Evolutionary conservation across 64 coral and sea anemone genomes (phyloP).

Genomic region (Stichodactyla helianthus): DNA sequence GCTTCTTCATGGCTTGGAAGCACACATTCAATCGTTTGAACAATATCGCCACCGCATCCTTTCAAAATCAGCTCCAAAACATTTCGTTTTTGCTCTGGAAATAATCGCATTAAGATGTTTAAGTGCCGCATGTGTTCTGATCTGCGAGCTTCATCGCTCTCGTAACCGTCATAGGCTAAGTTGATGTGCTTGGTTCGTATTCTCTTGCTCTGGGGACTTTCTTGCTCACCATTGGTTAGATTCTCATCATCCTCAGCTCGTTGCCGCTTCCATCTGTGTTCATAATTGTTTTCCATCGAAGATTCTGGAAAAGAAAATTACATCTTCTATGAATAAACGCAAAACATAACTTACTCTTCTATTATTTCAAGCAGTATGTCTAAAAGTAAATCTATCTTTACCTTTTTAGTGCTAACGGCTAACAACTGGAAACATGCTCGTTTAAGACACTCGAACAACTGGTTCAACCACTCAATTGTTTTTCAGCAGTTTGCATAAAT

Average conservation of each 20-base stretch:
- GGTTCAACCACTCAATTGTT: too few relatives aligned
- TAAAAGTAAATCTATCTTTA: too few relatives aligned
- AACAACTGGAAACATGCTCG: too few relatives aligned
- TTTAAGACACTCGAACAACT: too few relatives aligned
- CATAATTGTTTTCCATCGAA: constrained; percentile 41
- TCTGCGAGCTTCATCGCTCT: constrained; percentile 44
- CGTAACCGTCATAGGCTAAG: constrained; percentile 15
- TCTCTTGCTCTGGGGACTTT: constrained; percentile 64
- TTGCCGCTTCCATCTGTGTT: constrained; percentile 60
- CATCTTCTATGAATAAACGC: neutral
- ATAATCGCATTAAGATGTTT: constrained; percentile 76
- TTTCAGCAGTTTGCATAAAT: too few relatives aligned
- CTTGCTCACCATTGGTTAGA: constrained; percentile 14
- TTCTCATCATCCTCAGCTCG: constrained; percentile 62
- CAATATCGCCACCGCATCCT: constrained; percentile 88
- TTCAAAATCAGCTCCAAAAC: constrained; percentile 86
- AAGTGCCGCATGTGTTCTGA: constrained; percentile 66
- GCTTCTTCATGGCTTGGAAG: constrained; percentile 90
- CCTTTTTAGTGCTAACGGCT: too few relatives aligned
- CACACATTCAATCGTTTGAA: constrained; percentile 92
- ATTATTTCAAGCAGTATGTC: too few relatives aligned
- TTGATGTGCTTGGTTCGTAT: constrained; percentile 45
- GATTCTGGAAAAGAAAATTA: constrained; percentile 27
- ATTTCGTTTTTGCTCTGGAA: constrained; percentile 89
- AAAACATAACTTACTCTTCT: neutral